Conservation (phyloP, 2,888 invertebrate genomes). For the Megastigmus dorsalis region DNA sequence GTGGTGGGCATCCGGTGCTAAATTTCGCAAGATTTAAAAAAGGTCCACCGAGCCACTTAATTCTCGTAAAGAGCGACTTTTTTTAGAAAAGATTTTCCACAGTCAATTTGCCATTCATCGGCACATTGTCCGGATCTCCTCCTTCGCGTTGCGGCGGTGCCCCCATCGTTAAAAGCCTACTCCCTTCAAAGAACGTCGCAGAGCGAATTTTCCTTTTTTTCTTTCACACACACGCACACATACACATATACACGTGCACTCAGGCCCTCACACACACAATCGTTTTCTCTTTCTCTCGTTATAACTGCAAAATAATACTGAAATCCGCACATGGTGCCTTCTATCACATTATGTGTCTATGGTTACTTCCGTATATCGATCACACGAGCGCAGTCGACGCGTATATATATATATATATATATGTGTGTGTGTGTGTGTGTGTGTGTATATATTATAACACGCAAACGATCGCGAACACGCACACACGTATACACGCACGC, state of each 20-base stretch:
- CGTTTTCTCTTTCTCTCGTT: background rate
- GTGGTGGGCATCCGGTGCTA: too few relatives aligned
- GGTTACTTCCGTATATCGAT: conserved; percentile 59
- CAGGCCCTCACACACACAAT: background rate
- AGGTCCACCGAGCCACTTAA: conserved; percentile 13
- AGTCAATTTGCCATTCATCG: background rate
- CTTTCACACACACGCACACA: background rate
- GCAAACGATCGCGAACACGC: conserved; percentile 44
- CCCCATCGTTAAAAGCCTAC: background rate
- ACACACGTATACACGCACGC: conserved; percentile 29
- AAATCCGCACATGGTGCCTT: conserved; percentile 74
- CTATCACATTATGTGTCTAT: conserved; percentile 73
- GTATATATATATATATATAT: conserved; percentile 38
- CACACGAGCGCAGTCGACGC: conserved; percentile 48
- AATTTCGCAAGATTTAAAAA: too few relatives aligned
- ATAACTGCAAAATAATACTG: conserved; percentile 72
- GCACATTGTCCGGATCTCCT: background rate
- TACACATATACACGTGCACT: too few relatives aligned
- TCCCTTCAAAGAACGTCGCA: conserved; percentile 1
- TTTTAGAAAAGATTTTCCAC: conserved; percentile 15
- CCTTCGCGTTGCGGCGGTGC: too few relatives aligned
- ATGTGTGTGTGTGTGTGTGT: conserved; percentile 2
- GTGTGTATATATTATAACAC: conserved; percentile 38
- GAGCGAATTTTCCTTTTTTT: conserved; percentile 18
- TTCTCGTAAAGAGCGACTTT: conserved; percentile 6